These are phyloP conservation scores for Narcine bancroftii DNA, from an alignment of 2,113 vertebrate genomes.

Conservation along the genomic window DNA sequence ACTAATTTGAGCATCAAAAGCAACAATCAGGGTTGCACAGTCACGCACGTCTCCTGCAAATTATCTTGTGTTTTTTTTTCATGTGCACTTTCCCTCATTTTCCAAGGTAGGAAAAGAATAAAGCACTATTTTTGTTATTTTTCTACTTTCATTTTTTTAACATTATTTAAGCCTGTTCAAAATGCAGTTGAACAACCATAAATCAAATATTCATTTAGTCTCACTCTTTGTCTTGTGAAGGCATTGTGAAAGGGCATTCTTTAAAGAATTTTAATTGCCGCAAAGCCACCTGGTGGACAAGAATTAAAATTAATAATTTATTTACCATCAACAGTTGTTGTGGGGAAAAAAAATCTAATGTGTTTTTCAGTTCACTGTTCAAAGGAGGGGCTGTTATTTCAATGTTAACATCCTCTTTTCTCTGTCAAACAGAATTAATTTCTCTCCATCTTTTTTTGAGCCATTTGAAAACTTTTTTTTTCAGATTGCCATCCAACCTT, in stretches of 20 bases:
- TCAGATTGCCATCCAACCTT: no score
- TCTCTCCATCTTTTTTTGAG: neutral
- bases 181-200: neutral
- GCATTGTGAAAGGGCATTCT: neutral
- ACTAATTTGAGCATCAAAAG: conserved; percentile 38
- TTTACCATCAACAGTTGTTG: neutral
- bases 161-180: neutral
- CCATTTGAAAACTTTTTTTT: neutral
- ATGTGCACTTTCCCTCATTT: neutral
- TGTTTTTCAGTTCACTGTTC: neutral
- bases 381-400: neutral
- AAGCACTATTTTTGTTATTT: neutral
- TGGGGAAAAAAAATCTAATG: neutral
- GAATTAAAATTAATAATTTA: neutral
- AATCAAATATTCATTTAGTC: no score
- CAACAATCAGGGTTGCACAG: conserved; percentile 12
- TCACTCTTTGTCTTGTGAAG: neutral
- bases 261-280: neutral
- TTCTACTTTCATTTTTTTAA: neutral
- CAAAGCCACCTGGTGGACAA: neutral
- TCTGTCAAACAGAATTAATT: neutral
- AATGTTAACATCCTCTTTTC: neutral
- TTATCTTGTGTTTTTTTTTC: neutral
- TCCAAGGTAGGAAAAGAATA: neutral
- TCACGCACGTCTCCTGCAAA: conserved; percentile 36